A percentile compares a stretch with the other conserved stretches of the same genome.
Evolutionary conservation across 2,888 invertebrate genomes (phyloP).

Genomic region (Andrena bicolor): DNA sequence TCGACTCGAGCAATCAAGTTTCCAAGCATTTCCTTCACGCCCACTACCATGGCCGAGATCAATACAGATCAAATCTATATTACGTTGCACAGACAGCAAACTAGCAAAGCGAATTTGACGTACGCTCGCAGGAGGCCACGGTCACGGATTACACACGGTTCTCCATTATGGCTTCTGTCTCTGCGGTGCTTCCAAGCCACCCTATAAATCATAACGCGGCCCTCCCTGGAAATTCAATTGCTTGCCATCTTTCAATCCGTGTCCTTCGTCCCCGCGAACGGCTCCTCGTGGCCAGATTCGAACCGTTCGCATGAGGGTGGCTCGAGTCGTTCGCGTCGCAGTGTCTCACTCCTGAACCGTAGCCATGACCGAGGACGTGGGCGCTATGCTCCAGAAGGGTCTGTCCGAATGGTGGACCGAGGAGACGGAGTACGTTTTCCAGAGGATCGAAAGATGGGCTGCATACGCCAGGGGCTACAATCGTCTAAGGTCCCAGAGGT

Average conservation of each 20-base stretch:
- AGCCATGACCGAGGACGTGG: slow-evolving; percentile 67
- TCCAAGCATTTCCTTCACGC: no score
- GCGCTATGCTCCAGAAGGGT: slow-evolving; percentile 69
- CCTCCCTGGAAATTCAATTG: slow-evolving; percentile 20
- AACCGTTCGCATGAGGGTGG: background rate
- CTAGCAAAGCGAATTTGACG: slow-evolving; percentile 36
- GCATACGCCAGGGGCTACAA: slow-evolving; percentile 82
- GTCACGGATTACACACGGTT: slow-evolving; percentile 65
- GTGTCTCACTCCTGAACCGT: slow-evolving; percentile 50
- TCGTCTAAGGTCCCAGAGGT: slow-evolving; percentile 77
- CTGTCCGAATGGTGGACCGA: slow-evolving; percentile 83
- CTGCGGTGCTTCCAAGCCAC: slow-evolving; percentile 73
- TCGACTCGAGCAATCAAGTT: no score
- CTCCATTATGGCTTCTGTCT: slow-evolving; percentile 71
- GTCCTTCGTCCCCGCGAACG: background rate
- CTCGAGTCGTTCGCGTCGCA: background rate
- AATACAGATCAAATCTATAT: background rate
- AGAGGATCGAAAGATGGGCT: slow-evolving; percentile 82
- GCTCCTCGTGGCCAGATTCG: background rate
- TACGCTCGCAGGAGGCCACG: slow-evolving; percentile 63
- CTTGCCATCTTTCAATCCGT: background rate
- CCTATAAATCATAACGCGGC: slow-evolving; percentile 69
- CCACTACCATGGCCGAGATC: background rate
- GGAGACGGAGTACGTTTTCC: slow-evolving; percentile 81
- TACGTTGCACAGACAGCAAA: background rate